Base-by-base conservation (phyloP, 2,797 vertebrate species). In the Muscicapa comitata region DNA sequence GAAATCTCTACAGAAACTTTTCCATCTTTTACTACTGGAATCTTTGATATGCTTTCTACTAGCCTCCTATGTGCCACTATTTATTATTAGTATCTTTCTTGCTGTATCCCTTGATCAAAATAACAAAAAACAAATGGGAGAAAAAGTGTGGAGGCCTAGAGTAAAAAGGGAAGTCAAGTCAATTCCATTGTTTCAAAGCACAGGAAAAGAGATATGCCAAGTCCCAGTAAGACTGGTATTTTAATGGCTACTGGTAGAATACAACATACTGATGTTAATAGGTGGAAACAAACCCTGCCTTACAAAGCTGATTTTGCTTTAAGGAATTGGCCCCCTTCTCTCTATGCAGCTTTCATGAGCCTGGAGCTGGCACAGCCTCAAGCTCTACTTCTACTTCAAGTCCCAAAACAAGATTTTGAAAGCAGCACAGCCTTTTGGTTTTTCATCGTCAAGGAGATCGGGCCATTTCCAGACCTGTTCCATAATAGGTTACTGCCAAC, bases 361-460 rank as follows among this genome's bases (percentile, higher is more conserved):
- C 24, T 86, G 66, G 28, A 83, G 61, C 62, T 95, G 79, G 90
- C 91, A 90, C n/a, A 90, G 35, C 19, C 31, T 88, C 80, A 92
- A 75, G 29, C 57, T 81, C 72, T 54, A 58, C 67, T 92, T 88
- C 82, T 47, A 78, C 67, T 92, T 88, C 85, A 40, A 78, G 38
- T 47, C 66, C 54, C 78, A 86, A 74, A 82, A 65, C 45, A 78
- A 88, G 87, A 43, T 94, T 96, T 84, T 88, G 89, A 97, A 95
- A 95, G 88, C 66, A 90, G 40, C 63, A 38, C 43, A 87, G 55
- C 31, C 53, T 72, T 72, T 94, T 82, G 48, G 58, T 70, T 95
- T 92, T 91, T 53, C 90, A 91, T 72, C 24, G 5, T 63, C 82
- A 90, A 92, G 78, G 92, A 91, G 81, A 94, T 63, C 4, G 4